A percentile compares a stretch with the other conserved stretches of the same genome.
Evolutionary conservation across 2,113 vertebrate species (phyloP).

Genomic region (Peromyscus maniculatus): DNA sequence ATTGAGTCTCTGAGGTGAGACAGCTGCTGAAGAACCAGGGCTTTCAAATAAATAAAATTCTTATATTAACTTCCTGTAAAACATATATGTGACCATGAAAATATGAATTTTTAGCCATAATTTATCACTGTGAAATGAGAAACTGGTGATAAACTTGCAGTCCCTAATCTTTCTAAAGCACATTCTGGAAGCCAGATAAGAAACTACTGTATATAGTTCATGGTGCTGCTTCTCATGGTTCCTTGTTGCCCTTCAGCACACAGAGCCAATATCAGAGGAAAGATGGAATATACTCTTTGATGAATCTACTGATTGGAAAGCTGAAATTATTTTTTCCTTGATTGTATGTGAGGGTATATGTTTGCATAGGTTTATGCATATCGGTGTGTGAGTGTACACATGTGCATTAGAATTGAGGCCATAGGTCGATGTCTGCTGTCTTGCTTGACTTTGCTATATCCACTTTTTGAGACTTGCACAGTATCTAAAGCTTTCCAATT

Average conservation of each 20-base stretch:
- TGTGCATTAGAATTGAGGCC: neutral
- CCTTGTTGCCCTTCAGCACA: too few species aligned
- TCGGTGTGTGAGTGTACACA: neutral
- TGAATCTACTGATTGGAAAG: neutral
- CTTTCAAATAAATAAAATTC: neutral
- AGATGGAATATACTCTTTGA: neutral
- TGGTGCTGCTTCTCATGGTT: neutral
- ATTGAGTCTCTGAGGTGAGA: neutral
- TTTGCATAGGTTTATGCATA: neutral
- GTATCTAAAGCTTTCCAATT: neutral
- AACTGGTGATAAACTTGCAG: neutral
- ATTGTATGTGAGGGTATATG: neutral
- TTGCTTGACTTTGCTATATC: neutral
- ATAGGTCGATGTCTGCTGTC: neutral
- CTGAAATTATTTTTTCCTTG: neutral
- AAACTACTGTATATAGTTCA: neutral
- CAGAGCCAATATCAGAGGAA: neutral
- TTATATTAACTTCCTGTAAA: neutral
- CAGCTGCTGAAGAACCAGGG: neutral
- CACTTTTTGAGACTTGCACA: neutral
- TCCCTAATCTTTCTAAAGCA: neutral
- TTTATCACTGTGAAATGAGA: slow-evolving; percentile 36
- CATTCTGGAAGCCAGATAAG: neutral
- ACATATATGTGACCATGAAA: slow-evolving; percentile 25
- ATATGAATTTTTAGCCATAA: slow-evolving; percentile 33